Evolutionary conservation across 2,113 vertebrate genomes (phyloP).

Genomic region (Cynoglossus semilaevis): DNA sequence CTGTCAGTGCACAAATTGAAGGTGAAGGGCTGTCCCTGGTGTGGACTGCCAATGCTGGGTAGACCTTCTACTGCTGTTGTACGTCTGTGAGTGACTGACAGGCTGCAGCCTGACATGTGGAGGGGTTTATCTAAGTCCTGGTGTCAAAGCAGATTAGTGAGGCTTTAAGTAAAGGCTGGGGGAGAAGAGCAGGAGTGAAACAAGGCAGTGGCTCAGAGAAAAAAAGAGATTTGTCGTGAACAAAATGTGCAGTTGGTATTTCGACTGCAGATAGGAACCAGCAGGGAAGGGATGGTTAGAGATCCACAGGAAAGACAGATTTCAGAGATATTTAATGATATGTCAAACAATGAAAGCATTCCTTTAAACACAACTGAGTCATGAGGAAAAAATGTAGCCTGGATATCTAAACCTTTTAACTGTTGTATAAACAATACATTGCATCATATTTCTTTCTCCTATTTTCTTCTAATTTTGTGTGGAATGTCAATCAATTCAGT

Average conservation of each 20-base stretch:
- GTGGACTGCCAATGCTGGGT: conserved; percentile 37
- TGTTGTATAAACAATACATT: too few relatives aligned
- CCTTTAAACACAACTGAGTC: conserved; percentile 52
- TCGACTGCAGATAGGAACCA: conserved; percentile 84
- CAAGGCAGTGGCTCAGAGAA: conserved; percentile 27
- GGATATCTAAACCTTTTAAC: conserved; percentile 11
- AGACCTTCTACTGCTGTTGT: conserved; percentile 19
- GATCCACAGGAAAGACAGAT: conserved; percentile 8
- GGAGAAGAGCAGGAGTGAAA: conserved; percentile 1
- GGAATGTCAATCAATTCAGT: too few relatives aligned
- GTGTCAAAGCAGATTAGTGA: conserved; percentile 55
- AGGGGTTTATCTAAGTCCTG: conserved; percentile 64
- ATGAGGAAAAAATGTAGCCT: conserved; percentile 32
- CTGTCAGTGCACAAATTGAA: conserved; percentile 40
- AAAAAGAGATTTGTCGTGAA: conserved; percentile 64
- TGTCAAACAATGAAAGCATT: conserved; percentile 62
- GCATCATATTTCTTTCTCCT: too few relatives aligned
- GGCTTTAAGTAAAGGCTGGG: conserved; percentile 14
- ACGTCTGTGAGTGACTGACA: conserved; percentile 39
- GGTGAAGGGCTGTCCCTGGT: conserved; percentile 29
- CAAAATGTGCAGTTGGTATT: conserved; percentile 81
- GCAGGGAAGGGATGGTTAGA: conserved; percentile 78
- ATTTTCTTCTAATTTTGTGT: too few relatives aligned
- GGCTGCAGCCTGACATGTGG: conserved; percentile 40
- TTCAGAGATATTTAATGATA: conserved; percentile 69